Evolutionary conservation across 2,797 vertebrate species (phyloP), one percentile per base, ranked within the genome.

Genomic region (Phataginus tetradactyla): DNA sequence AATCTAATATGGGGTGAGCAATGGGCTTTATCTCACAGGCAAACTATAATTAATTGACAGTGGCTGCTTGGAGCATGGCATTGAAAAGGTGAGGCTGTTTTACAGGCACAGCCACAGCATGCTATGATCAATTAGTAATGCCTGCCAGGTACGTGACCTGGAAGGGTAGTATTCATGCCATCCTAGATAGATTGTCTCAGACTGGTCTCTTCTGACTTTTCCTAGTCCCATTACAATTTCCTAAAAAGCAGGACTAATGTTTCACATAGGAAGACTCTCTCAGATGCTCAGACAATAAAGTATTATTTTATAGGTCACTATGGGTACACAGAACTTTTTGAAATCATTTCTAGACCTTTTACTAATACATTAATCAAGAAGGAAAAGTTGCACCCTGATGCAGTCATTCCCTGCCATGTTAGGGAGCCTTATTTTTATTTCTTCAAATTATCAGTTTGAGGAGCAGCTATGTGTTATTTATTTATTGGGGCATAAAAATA

Each of bases 391-490:
- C 37, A 53, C 85, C 21, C n/a, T 59, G 27, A 59, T 17, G 42
- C 13, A 68, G 59, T 64, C 37, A 85, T 90, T 63, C 51, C 75
- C 17, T 64, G 63, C 83, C 83, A 87, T 10, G 0, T 80, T 85
- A 87, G 14, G 37, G 57, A 51, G 27, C 3, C 69, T 68, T 55
- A 55, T 77, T 86, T 71, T 93, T 23, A 74, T 79, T 86, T 79
- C 59, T 74, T 89, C 85, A 55, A 94, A 86, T 91, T 57, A 90
- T 57, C 53, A 84, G 37, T 93, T 84, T 95, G 75, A 93, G 25
- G 45, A 85, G 51, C 21, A 95, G 55, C 51, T 92, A 64, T 69
- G 80, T 42, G 17, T 79, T 71, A 59, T 72, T 79, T 64, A 89
- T 5, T n/a, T 94, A 45, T 8, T 80, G 18, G 18, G 13, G 18